phyloP scores from a whole-genome alignment of 1,140 invertebrate species.

The Drosophila hydei region DNA sequence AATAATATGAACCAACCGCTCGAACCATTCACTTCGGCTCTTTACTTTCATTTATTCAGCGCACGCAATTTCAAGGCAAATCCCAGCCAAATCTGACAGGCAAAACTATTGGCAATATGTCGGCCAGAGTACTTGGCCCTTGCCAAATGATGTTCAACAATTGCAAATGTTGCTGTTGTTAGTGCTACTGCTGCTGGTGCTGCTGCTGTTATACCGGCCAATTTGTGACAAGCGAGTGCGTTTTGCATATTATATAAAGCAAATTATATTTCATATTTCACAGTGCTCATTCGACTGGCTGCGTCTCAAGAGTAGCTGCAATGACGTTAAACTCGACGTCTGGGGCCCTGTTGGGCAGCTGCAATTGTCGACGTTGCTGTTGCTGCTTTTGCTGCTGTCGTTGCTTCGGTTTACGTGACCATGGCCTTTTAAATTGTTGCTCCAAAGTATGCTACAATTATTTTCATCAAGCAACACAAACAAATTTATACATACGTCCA shows the following conservation, averaged over 20 bases:
- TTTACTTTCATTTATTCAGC: conserved; percentile 39
- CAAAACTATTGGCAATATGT: conserved; percentile 39
- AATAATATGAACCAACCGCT: conserved; percentile 58
- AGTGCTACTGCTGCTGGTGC: conserved; percentile 10
- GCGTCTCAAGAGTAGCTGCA: conserved; percentile 60
- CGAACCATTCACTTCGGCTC: neutral
- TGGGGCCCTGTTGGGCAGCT: conserved; percentile 42
- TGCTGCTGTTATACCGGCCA: conserved; percentile 61
- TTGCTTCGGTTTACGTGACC: conserved; percentile 53
- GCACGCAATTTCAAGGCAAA: conserved; percentile 38
- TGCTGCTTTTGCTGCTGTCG: neutral
- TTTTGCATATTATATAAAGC: conserved; percentile 64
- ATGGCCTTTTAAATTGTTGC: conserved; percentile 61
- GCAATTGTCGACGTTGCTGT: conserved; percentile 12
- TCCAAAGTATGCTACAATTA: conserved; percentile 77
- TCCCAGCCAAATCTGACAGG: conserved; percentile 39
- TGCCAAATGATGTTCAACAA: conserved; percentile 42
- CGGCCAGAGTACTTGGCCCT: neutral
- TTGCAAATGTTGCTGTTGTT: conserved; percentile 33
- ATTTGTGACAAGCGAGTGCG: conserved; percentile 75
- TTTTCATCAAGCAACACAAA: conserved; percentile 64
- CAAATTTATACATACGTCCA: conserved; percentile 34
- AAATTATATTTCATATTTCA: conserved; percentile 71
- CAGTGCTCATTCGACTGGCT: conserved; percentile 50
- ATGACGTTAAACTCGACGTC: conserved; percentile 23